Conservation (phyloP, 2,888 invertebrate genomes). For the Plebejus melissa region DNA sequence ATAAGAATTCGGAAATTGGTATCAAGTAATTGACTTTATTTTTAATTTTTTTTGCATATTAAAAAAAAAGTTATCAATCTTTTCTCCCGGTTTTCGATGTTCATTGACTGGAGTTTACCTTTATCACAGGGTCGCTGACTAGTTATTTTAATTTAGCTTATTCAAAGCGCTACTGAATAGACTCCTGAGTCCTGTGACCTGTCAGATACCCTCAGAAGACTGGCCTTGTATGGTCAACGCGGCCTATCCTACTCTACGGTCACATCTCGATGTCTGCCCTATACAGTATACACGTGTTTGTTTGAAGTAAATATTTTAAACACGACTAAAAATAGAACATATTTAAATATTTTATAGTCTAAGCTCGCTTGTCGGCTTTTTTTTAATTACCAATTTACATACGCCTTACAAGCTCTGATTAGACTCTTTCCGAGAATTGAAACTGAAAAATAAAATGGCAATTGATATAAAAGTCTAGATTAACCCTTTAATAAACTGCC, state of each 20-base stretch:
- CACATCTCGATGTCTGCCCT: conserved; percentile 10
- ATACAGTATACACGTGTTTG: not conserved
- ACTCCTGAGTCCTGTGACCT: too few species aligned
- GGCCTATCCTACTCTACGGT: not conserved
- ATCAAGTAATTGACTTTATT: too few species aligned
- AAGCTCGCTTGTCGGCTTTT: not conserved
- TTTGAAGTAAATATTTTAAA: conserved; percentile 7
- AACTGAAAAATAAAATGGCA: not conserved
- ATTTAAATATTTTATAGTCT: not conserved
- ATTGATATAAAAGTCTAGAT: not conserved
- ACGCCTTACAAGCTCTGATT: not conserved
- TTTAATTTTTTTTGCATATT: too few species aligned
- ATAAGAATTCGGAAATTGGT: too few species aligned
- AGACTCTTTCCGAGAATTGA: not conserved
- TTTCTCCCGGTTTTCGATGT: too few species aligned
- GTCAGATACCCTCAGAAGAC: too few species aligned
- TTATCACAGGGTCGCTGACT: too few species aligned
- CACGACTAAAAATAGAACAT: not conserved
- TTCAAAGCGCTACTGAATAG: too few species aligned
- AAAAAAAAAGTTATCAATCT: too few species aligned
- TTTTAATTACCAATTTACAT: conserved; percentile 5
- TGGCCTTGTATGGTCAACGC: too few species aligned
- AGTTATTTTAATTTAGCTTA: too few species aligned
- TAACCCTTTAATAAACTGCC: not conserved
- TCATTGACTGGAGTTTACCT: too few species aligned